Conservation (phyloP, 2,113 vertebrate species). For the Tenebrosternarchus preto region DNA sequence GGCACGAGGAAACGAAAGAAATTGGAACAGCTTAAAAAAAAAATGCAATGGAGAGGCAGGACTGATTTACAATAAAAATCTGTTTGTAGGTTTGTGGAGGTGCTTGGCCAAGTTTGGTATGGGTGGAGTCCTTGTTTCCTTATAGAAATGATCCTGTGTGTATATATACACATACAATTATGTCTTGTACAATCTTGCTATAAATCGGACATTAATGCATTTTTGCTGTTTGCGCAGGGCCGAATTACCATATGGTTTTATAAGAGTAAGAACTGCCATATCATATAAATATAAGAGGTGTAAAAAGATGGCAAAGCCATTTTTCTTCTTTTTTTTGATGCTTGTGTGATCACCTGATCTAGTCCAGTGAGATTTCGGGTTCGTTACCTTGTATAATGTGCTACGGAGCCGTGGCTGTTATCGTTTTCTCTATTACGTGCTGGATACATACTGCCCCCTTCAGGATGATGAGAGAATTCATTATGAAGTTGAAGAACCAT, state of each 20-base stretch:
- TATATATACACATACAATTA: no score
- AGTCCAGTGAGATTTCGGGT: not conserved
- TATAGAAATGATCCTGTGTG: no score
- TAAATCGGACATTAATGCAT: not conserved
- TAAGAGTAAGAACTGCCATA: not conserved
- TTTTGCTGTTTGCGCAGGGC: not conserved
- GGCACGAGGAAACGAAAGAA: conserved; percentile 2
- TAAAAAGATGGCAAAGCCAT: not conserved
- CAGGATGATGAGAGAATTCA: no score
- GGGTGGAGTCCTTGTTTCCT: no score
- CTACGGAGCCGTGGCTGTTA: not conserved
- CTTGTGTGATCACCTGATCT: not conserved
- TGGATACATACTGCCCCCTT: not conserved
- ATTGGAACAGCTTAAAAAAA: not conserved
- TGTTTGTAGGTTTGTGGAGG: no score
- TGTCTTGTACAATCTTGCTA: no score
- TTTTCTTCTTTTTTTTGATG: not conserved
- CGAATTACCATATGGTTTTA: not conserved
- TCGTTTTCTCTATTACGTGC: not conserved
- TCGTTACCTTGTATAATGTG: not conserved
- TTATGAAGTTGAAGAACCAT: not conserved
- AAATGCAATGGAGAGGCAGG: not conserved
- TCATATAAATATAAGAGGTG: not conserved
- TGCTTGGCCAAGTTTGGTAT: not conserved
- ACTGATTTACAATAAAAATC: no score